Base-by-base conservation (phyloP, 1,140 invertebrate genomes). In the Neuroterus valhalla region DNA sequence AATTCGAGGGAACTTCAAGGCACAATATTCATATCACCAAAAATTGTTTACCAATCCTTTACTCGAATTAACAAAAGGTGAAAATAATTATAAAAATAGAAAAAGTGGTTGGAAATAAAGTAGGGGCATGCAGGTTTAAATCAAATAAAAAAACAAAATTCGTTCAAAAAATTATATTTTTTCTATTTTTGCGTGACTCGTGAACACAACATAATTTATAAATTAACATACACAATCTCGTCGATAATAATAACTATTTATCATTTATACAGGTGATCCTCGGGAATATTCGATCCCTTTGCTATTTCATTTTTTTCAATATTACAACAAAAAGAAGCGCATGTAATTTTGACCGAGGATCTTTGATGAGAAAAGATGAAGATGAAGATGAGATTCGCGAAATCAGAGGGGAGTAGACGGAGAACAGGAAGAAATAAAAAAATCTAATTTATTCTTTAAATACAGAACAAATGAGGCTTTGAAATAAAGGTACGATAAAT, bases 161-260 rank as follows among this genome's bases (percentile, higher is more conserved):
- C 83, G 77, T 87, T 89, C 85, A 89, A 90, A 89, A 89, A 89
- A 89, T 89, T 90, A 90, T 90, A 89, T 89, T 89, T 88, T 87
- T 84, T 88, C 85, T 86, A 88, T 88, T 89, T 87, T 90, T 88
- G 87, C 89, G 89, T 86, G 87, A 86, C 86, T 87, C 76, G 84
- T 85, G 88, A 88, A 89, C 86, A 88, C 87, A 89, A 90, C 87
- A 89, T 89, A 88, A 88, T 88, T 90, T 88, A 90, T 89, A 90
- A 89, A 90, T 89, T 88, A 89, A 89, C 87, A 83, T 90, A 90
- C 86, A 89, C 87, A 87, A 87, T 88, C 55, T 62, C 84, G 79
- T 88, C 84, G 81, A 81, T 82, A 81, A 82, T 84, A 82, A 85
- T 83, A 77, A 77, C 75, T 78, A 77, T 21, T 62, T 85, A 88